Conservation (phyloP, 2,113 vertebrate species). For the Dasyprocta punctata region DNA sequence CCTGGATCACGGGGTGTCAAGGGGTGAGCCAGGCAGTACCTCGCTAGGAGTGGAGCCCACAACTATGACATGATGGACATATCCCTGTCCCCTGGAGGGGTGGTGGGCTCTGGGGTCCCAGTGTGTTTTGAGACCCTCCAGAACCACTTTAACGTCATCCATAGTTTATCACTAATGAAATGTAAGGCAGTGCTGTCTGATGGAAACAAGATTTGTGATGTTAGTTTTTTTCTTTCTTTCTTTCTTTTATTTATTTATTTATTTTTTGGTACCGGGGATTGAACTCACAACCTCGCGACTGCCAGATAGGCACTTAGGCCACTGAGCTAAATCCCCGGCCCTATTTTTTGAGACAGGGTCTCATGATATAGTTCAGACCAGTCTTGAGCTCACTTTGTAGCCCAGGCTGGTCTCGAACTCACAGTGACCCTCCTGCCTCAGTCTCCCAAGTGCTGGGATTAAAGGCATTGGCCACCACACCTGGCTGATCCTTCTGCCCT, state of each 20-base stretch:
- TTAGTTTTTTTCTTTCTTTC: background rate
- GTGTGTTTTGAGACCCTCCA: background rate
- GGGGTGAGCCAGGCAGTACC: background rate
- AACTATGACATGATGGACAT: background rate
- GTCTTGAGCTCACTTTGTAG: too few relatives aligned
- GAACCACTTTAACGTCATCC: background rate
- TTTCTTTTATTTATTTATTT: background rate
- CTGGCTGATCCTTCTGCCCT: background rate
- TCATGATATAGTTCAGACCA: too few relatives aligned
- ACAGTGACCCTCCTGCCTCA: background rate
- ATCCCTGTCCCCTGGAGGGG: background rate
- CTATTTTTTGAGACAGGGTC: background rate
- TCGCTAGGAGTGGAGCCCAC: background rate
- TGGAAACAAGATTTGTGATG: background rate
- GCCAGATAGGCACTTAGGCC: too few relatives aligned
- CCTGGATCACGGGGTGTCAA: background rate
- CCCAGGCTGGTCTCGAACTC: background rate
- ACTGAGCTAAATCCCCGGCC: background rate
- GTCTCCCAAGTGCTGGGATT: background rate
- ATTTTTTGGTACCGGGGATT: background rate
- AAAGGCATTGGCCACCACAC: too few relatives aligned
- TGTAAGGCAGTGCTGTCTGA: background rate
- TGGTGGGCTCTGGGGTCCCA: background rate
- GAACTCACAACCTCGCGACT: too few relatives aligned
- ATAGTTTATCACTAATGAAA: background rate